Conservation (phyloP, 2,888 invertebrate genomes). For the Dynastes tityus region DNA sequence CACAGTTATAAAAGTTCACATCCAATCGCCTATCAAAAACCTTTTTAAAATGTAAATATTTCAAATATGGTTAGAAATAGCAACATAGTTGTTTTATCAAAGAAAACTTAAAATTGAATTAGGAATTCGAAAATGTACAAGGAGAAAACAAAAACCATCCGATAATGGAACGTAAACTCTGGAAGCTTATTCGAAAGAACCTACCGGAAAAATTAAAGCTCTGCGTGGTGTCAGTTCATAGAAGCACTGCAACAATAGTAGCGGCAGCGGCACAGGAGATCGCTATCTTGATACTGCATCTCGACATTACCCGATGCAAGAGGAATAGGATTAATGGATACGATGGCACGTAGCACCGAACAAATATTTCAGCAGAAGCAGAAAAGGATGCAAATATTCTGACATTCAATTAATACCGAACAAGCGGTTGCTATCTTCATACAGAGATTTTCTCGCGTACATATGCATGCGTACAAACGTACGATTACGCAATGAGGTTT, state of each 20-base stretch:
- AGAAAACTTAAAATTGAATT: background rate
- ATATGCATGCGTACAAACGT: background rate
- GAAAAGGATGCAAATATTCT: conserved; percentile 2
- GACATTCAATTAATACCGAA: conserved; percentile 17
- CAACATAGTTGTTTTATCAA: too few species aligned
- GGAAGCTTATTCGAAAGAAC: conserved; percentile 18
- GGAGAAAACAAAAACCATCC: background rate
- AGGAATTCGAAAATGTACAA: too few species aligned
- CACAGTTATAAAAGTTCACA: too few species aligned
- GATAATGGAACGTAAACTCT: conserved; percentile 3
- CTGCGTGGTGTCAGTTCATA: background rate
- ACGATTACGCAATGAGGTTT: background rate
- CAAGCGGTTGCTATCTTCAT: background rate
- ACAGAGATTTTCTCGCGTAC: conserved; percentile 1
- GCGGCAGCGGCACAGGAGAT: background rate
- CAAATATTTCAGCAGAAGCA: background rate
- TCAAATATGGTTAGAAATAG: too few species aligned
- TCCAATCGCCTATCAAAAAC: too few species aligned
- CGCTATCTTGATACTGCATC: conserved; percentile 22
- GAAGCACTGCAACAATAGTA: background rate
- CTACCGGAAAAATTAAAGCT: conserved; percentile 13
- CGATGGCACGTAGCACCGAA: conserved; percentile 14
- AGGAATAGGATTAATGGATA: conserved; percentile 13
- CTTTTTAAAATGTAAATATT: too few species aligned
- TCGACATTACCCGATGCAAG: background rate